Evolutionary conservation across 2,888 invertebrate species (phyloP), one percentile per base, ranked within the genome.

Genomic region (Apoderus coryli): DNA sequence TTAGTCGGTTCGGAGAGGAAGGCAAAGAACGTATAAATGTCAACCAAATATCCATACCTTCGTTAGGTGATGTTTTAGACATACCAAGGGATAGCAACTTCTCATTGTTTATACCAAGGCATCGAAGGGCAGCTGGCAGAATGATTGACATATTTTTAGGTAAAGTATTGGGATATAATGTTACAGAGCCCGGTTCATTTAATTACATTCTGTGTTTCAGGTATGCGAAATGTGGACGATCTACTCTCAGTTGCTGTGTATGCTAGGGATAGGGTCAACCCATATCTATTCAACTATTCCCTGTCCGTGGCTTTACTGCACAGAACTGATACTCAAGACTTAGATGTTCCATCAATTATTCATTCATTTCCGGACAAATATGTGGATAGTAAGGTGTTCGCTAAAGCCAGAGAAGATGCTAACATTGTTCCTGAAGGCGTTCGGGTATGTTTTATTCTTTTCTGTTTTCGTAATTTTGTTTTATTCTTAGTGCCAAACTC

Each of bases 311-410:
- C 79, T 1, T 54, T 84, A 15, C 64, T 79, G 46, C 81, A 82
- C 60, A 68, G 79, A 6, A 53, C 58, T 0, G 81, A 82, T 49
- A 78, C 80, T 3, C 71, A 71, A 45, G 66, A 74, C 23, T 47
- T 84, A 13, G 65, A 67, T 31, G 55, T 81, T 26, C 85, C 85
- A 0, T 70, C 78, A 0, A 70, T 85, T 40, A 70, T 72, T 22
- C 77, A 82, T 53, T 64, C 73, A 1, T 84, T 88, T 54, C 89
- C 88, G 0, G 76, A 77, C 49, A 81, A 82, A 54, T 88, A 79
- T 54, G 61, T 86, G 45, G 81, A 82, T 44, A 71, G 79, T 7
- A 69, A 72, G 24, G 66, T 76, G 4, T 75, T 85, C 50, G 60
- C 69, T 1, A 61, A 67, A 29, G 80, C 78, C 0, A 64, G 77